A percentile compares a stretch with the other conserved stretches of the same genome.
Evolutionary conservation across 2,113 vertebrate species (phyloP).

Genomic region (Tetrao urogallus): DNA sequence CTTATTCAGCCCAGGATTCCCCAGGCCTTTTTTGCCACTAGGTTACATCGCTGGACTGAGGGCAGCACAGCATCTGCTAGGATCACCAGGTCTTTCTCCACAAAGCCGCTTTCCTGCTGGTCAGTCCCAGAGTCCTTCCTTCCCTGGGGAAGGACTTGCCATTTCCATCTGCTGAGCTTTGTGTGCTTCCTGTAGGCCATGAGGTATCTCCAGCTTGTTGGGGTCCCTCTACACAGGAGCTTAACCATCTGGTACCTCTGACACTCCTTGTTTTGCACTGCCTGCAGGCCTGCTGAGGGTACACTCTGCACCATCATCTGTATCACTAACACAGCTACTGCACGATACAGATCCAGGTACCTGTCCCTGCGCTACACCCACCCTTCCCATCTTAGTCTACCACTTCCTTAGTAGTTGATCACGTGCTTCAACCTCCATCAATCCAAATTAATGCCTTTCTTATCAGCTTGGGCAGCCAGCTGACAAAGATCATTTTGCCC

Average conservation of each 20-base stretch:
- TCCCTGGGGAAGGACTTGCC: too few species aligned
- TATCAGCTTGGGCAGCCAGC: not conserved
- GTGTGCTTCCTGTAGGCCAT: not conserved
- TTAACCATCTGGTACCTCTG: not conserved
- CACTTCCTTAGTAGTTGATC: not conserved
- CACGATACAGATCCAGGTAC: not conserved
- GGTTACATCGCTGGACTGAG: not conserved
- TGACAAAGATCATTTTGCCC: not conserved
- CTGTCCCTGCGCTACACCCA: not conserved
- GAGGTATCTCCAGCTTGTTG: not conserved
- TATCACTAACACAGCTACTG: not conserved
- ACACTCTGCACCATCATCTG: not conserved
- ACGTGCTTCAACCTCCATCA: rapidly evolving
- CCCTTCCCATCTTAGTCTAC: not conserved
- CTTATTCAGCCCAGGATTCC: not conserved
- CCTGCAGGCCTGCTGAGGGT: not conserved
- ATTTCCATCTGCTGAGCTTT: not conserved
- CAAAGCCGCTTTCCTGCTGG: not conserved
- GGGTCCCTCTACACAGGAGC: not conserved
- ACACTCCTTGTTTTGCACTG: not conserved
- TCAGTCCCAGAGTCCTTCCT: not conserved
- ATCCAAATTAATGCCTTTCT: not conserved
- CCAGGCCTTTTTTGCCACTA: not conserved
- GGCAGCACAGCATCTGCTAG: not conserved
- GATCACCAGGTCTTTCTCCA: not conserved